Conservation (phyloP, 2,113 vertebrate species). For the Nothocercus julius region DNA sequence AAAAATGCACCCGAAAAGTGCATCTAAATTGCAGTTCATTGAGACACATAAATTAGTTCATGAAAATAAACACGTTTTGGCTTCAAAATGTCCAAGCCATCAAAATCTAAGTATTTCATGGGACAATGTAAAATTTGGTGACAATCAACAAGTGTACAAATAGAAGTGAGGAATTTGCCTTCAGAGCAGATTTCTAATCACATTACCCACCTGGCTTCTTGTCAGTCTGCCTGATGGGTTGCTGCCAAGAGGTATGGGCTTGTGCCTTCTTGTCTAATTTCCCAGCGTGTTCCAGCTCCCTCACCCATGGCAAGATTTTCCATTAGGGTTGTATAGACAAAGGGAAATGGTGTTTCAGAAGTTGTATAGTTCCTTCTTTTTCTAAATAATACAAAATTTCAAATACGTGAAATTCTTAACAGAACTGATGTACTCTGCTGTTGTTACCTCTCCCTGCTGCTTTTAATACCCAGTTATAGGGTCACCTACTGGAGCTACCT, state of each 20-base stretch:
- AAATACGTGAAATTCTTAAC: not conserved
- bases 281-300: not conserved
- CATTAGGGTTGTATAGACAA: not conserved
- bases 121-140: not conserved
- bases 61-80: not conserved
- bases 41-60: not conserved
- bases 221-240: not conserved
- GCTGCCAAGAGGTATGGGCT: not conserved
- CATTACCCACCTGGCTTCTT: not conserved
- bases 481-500: not conserved
- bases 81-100: not conserved
- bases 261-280: not conserved
- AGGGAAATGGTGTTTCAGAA: not conserved
- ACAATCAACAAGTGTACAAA: not conserved
- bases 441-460: not conserved
- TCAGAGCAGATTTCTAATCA: not conserved
- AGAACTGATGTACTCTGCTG: not conserved
- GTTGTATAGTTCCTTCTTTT: not conserved
- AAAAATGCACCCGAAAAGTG: not conserved
- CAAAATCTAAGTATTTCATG: not conserved
- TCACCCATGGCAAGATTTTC: not conserved
- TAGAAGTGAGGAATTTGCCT: not conserved
- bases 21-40: not conserved
- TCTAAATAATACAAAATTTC: not conserved
- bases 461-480: not conserved